These are phyloP conservation scores for Stramonita haemastoma DNA, from an alignment of 2,888 invertebrate genomes.

Conservation along the genomic window DNA sequence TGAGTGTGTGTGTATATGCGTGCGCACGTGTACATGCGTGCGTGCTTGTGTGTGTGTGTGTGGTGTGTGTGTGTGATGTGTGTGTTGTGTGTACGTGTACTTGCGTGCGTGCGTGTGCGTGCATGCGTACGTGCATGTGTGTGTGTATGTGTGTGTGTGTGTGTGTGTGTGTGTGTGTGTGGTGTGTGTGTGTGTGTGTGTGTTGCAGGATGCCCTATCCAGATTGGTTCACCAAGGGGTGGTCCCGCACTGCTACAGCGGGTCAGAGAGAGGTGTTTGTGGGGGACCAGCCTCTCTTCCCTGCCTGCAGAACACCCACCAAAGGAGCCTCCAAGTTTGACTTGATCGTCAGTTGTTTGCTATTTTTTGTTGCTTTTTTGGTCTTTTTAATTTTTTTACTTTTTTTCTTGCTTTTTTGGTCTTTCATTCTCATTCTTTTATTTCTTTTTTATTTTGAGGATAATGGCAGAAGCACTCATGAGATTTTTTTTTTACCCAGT, in stretches of 20 bases:
- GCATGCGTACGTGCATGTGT: neutral
- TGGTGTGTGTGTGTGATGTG: neutral
- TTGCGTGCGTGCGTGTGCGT: neutral
- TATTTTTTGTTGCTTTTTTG: slow-evolving; percentile 9
- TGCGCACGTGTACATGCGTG: neutral
- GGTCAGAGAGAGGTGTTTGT: slow-evolving; percentile 19
- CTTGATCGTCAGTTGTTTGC: neutral
- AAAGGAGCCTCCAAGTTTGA: neutral
- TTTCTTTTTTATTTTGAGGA: neutral
- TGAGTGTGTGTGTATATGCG: neutral
- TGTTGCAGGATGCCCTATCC: neutral
- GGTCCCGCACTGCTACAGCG: slow-evolving; percentile 1
- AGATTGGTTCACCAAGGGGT: slow-evolving; percentile 26
- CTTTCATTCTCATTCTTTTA: too few species aligned
- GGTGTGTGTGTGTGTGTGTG: neutral
- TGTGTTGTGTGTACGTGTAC: neutral
- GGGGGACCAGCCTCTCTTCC: slow-evolving; percentile 26
- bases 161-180: neutral
- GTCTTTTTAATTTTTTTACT: neutral
- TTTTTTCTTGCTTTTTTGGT: neutral
- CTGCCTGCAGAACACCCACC: neutral
- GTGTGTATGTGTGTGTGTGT: neutral
- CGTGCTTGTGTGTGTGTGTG: neutral
- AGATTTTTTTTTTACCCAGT: too few species aligned
- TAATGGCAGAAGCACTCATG: too few species aligned